These are phyloP conservation scores for Mesembrinibis cayennensis DNA, from an alignment of 2,113 vertebrate genomes.

Conservation along the genomic window DNA sequence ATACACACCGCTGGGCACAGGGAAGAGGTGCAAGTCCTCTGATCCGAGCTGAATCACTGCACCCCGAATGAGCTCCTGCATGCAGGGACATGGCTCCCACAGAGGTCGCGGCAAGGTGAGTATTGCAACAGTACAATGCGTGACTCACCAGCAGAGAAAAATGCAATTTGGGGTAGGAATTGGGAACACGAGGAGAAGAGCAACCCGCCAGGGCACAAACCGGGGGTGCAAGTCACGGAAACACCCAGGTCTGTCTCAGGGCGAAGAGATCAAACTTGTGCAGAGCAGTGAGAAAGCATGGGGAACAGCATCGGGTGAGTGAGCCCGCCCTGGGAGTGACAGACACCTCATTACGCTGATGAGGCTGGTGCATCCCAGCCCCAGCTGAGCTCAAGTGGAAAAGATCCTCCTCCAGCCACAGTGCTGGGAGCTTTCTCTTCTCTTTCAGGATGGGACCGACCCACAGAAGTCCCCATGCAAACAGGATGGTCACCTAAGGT, in stretches of 20 bases:
- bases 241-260: neutral
- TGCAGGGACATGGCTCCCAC: conserved; percentile 16
- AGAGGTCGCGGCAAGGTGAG: conserved; percentile 40
- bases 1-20: conserved; percentile 49
- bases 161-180: conserved; percentile 5
- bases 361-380: neutral
- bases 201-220: neutral
- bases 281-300: neutral
- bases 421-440: neutral
- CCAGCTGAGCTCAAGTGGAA: neutral
- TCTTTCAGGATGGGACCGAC: neutral
- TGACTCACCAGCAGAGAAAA: conserved; percentile 3
- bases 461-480: rapidly evolving
- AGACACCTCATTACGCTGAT: rapidly evolving
- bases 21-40: neutral
- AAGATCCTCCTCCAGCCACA: neutral
- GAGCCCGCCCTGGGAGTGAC: rapidly evolving
- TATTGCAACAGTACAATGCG: neutral
- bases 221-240: neutral
- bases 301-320: rapidly evolving
- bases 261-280: neutral
- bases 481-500: neutral
- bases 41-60: conserved; percentile 56
- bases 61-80: neutral
- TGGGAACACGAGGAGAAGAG: neutral